A percentile compares a stretch with the other conserved stretches of the same genome.
These are phyloP conservation scores for Antigone vipio DNA, from an alignment of 2,113 vertebrate species.

Conservation along the genomic window DNA sequence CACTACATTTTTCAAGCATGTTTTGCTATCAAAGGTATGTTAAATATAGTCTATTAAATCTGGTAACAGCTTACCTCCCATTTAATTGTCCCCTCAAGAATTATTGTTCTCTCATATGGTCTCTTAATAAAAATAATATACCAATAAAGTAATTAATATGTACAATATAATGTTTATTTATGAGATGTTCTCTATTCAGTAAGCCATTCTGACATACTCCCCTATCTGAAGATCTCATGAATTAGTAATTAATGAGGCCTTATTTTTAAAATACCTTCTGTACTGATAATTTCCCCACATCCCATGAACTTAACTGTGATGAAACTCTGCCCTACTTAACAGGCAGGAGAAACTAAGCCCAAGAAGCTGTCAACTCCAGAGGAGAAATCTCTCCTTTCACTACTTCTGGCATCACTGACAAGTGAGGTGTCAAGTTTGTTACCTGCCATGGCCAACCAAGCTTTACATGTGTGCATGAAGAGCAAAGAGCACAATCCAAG, in stretches of 20 bases:
- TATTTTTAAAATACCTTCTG: neutral
- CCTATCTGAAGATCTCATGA: neutral
- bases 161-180: neutral
- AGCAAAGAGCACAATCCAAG: neutral
- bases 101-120: neutral
- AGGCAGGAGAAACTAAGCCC: neutral
- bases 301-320: neutral
- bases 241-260: neutral
- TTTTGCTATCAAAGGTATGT: neutral
- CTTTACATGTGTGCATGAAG: fast-evolving
- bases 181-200: neutral
- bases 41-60: neutral
- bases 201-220: neutral
- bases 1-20: neutral
- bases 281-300: neutral
- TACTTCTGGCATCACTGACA: neutral
- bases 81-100: neutral
- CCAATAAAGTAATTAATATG: neutral
- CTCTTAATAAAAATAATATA: constrained; percentile 8
- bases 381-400: neutral
- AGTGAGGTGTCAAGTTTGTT: neutral
- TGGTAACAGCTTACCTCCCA: neutral
- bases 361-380: neutral
- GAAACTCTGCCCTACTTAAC: neutral
- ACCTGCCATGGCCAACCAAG: neutral